These are phyloP conservation scores for Caenorhabditis sp. DNA, from an alignment of 2,888 invertebrate species.

Conservation along the genomic window DNA sequence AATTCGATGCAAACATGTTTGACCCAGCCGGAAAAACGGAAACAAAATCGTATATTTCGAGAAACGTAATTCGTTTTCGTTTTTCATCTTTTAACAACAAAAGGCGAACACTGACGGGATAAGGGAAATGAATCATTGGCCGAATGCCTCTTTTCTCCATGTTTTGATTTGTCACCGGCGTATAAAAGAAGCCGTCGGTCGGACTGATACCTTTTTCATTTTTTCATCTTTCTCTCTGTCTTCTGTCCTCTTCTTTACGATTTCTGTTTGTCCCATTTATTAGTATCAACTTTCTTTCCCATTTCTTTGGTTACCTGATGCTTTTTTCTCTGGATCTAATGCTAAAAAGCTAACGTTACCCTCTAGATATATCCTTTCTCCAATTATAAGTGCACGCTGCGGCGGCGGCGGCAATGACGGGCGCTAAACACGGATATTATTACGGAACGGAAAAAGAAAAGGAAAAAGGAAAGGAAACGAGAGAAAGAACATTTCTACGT, in stretches of 20 bases:
- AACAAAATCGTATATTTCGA: neutral
- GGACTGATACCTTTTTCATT: conserved; percentile 26
- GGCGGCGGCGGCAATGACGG: conserved; percentile 18
- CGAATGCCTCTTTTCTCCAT: conserved; percentile 10
- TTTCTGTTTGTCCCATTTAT: neutral
- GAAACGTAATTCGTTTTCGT: neutral
- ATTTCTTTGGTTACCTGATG: neutral
- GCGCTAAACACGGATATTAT: conserved; percentile 29
- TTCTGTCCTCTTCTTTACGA: conserved; percentile 14
- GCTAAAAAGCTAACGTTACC: too few relatives aligned
- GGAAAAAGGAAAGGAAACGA: conserved; percentile 9
- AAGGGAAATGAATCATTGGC: conserved; percentile 9
- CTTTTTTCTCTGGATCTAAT: neutral
- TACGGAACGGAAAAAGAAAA: neutral
- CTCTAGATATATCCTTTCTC: neutral
- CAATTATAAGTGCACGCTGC: conserved; percentile 4
- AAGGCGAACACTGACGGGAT: conserved; percentile 1
- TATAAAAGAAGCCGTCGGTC: conserved; percentile 29
- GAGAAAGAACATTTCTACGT: conserved; percentile 19
- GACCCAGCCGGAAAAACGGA: too few relatives aligned
- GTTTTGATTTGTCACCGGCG: conserved; percentile 33
- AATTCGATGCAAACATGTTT: too few relatives aligned
- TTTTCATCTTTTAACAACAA: neutral
- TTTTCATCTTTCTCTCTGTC: neutral
- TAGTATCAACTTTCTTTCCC: conserved; percentile 9